Evolutionary conservation across 35 echinoderm and acorn worm genomes (phyloP).

Genomic region (Patiria miniata): DNA sequence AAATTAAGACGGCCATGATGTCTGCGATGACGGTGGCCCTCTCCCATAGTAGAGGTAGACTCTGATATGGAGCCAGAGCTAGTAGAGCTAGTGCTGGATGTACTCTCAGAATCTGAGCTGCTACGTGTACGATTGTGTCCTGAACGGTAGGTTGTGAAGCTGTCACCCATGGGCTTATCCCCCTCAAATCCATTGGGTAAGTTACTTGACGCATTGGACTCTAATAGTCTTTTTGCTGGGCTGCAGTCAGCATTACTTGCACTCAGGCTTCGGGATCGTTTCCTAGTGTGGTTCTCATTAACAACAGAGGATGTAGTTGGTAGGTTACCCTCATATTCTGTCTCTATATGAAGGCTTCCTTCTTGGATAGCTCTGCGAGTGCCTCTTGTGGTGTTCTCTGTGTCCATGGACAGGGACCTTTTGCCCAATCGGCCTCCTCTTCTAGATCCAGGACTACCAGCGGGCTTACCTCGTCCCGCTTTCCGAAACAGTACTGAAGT

Average conservation of each 20-base stretch:
- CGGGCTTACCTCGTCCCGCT: conserved; percentile 55
- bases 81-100: conserved; percentile 69
- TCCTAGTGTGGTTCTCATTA: conserved; percentile 39
- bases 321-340: conserved; percentile 73
- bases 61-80: conserved; percentile 76
- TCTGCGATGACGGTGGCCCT: conserved; percentile 55
- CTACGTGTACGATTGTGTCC: conserved; percentile 69
- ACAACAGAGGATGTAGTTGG: conserved; percentile 44
- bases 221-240: conserved; percentile 26
- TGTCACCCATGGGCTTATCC: conserved; percentile 61
- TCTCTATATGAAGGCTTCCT: conserved; percentile 58
- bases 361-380: conserved; percentile 24
- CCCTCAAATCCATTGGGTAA: conserved; percentile 88
- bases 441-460: conserved; percentile 43
- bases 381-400: conserved; percentile 28
- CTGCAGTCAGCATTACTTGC: conserved; percentile 60
- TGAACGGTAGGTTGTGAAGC: conserved; percentile 85
- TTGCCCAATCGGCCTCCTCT: conserved; percentile 58
- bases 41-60: conserved; percentile 68
- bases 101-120: conserved; percentile 95
- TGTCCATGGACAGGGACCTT: conserved; percentile 68
- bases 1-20: conserved; percentile 36
- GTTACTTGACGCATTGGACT: conserved; percentile 41
- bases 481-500: conserved; percentile 94
- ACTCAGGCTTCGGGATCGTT: conserved; percentile 77